Base-by-base conservation (phyloP, 2,113 vertebrate genomes). In the Sialia sialis region DNA sequence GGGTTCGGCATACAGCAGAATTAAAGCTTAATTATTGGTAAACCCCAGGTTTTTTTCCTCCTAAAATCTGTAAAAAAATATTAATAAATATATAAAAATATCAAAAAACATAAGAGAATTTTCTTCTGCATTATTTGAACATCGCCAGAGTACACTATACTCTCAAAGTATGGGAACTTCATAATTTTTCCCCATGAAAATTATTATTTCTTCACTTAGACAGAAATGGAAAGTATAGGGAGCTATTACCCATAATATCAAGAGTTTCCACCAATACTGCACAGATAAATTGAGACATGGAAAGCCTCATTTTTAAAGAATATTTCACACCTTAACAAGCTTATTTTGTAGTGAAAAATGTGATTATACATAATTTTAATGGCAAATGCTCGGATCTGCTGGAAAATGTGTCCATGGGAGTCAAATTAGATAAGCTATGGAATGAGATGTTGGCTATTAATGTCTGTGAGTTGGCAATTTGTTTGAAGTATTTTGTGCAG, bases 11-110 rank as follows among this genome's bases (percentile, higher is more conserved):
- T 18, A n/a, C 0, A 25, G 12, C 3, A 55, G 29, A n/a, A 86
- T 22, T 36, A 9, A 79, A 85, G 36, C 5, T 43, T 55, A 38
- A 29, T 39, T 46, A 18, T 11, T 70, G 8, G 11, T 6, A 73
- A 84, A 44, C 2, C 1, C 1, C 7, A 74, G 25, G 10, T 43
- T 16, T 16, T 52, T 56, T 48, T 7, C 0, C 6, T 7, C 11
- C 2, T 0, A 87, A 89, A 80, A 51, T 41, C 4, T 30, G 7
- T 16, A 54, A 81, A 43, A 38, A 9, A 16, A 2, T 49, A 20
- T 12, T n/a, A 60, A 46, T 46, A 18, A 38, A 32, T 5, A 44
- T 8, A 4, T 4, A 73, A 38, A 74, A 66, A 41, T 8, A 46
- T 18, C 11, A 27, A 87, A n/a, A 2, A 39, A 6, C 2, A 1